Evolutionary conservation across 1,140 invertebrate genomes (phyloP).

Genomic region (Amyelois transitella): DNA sequence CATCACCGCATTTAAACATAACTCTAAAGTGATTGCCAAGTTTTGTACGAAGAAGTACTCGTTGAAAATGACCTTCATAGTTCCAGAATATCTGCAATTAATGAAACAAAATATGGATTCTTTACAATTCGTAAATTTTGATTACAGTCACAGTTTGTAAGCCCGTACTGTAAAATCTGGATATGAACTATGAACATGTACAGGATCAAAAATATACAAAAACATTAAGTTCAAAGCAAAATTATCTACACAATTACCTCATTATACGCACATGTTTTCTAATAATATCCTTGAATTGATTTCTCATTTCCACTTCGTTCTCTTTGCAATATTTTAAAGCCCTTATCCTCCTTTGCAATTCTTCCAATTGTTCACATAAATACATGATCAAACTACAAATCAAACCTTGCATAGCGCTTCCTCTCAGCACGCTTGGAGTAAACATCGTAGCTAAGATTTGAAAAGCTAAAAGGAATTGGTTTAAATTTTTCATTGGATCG

Average conservation of each 20-base stretch:
- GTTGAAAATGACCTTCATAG: conserved; percentile 41
- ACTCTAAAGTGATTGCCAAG: conserved; percentile 50
- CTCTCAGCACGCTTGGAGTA: conserved; percentile 39
- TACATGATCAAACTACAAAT: conserved; percentile 56
- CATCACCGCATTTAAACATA: conserved; percentile 58
- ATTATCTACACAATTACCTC: conserved; percentile 23
- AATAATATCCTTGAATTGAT: conserved; percentile 41
- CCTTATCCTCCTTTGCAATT: conserved; percentile 37
- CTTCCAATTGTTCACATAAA: conserved; percentile 52
- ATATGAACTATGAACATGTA: no score
- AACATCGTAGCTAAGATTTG: conserved; percentile 38
- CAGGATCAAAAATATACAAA: no score
- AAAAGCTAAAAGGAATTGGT: conserved; percentile 28
- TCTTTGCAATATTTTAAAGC: conserved; percentile 29
- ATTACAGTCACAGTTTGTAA: neutral
- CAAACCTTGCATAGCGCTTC: conserved; percentile 46
- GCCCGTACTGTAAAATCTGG: no score
- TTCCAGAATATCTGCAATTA: conserved; percentile 42
- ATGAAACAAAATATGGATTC: neutral
- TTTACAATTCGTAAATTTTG: no score
- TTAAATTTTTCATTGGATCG: conserved; percentile 34
- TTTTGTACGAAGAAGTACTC: conserved; percentile 61
- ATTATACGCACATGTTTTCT: conserved; percentile 54
- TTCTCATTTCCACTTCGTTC: conserved; percentile 24
- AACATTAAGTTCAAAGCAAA: no score